Conservation (phyloP, 2,113 vertebrate genomes). For the Gobius niger region DNA sequence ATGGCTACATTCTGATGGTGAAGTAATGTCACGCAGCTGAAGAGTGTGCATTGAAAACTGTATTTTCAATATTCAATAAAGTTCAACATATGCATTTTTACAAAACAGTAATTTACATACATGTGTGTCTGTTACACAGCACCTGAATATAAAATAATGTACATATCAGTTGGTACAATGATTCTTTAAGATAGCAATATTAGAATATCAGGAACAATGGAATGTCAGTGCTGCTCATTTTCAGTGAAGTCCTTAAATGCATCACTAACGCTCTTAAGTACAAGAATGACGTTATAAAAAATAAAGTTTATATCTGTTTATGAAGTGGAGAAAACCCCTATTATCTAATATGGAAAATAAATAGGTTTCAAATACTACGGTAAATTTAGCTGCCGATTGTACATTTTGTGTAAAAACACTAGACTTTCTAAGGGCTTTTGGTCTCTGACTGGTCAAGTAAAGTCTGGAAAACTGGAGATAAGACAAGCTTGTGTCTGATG, state of each 20-base stretch:
- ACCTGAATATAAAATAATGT: too few species aligned
- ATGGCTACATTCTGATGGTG: background rate
- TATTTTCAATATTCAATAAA: constrained; percentile 7
- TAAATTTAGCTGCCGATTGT: background rate
- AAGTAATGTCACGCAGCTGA: background rate
- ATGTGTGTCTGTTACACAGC: too few species aligned
- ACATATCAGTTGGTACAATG: too few species aligned
- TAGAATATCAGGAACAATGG: background rate
- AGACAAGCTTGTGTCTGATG: constrained; percentile 75
- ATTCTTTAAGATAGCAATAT: too few species aligned
- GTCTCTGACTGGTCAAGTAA: constrained; percentile 59
- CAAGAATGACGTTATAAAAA: background rate
- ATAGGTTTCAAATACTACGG: background rate
- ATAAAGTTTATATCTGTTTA: background rate
- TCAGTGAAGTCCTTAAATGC: background rate
- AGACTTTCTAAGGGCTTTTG: constrained; percentile 7
- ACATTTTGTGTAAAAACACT: background rate
- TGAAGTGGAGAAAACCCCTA: background rate
- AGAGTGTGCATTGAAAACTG: background rate
- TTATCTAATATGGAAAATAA: background rate
- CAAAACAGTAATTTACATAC: background rate
- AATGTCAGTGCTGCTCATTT: background rate
- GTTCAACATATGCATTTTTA: background rate
- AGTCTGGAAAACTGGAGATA: constrained; percentile 75
- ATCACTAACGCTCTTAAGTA: background rate